phyloP scores from a whole-genome alignment of 2,797 vertebrate genomes.

The Paguma larvata region DNA sequence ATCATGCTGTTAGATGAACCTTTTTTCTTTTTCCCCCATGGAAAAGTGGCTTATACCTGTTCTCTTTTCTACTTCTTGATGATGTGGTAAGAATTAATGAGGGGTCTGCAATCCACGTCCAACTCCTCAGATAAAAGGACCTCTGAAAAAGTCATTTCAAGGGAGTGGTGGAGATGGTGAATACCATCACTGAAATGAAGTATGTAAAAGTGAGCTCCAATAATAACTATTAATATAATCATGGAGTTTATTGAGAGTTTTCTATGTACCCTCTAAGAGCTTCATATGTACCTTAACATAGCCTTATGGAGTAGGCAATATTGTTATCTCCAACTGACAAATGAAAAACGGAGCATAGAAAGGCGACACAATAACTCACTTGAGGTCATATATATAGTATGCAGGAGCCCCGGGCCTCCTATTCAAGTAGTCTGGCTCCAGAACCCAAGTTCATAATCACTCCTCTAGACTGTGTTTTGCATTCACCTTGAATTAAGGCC shows the following conservation, averaged over 20 bases:
- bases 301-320: neutral
- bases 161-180: neutral
- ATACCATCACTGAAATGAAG: neutral
- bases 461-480: neutral
- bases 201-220: neutral
- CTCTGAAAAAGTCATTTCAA: neutral
- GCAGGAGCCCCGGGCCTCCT: neutral
- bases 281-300: neutral
- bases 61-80: slow-evolving; percentile 14
- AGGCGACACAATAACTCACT: neutral
- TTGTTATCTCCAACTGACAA: neutral
- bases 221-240: neutral
- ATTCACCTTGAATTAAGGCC: neutral
- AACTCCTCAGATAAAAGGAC: neutral
- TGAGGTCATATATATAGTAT: neutral
- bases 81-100: slow-evolving; percentile 5
- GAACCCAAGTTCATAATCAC: neutral
- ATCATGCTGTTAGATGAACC: neutral
- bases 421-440: neutral
- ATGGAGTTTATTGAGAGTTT: neutral
- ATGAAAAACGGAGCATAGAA: neutral
- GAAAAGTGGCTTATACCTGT: neutral
- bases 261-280: neutral
- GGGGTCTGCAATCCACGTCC: neutral
- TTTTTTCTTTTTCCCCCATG: neutral